Evolutionary conservation across 2,113 vertebrate genomes (phyloP).

Genomic region (Carettochelys insculpta): DNA sequence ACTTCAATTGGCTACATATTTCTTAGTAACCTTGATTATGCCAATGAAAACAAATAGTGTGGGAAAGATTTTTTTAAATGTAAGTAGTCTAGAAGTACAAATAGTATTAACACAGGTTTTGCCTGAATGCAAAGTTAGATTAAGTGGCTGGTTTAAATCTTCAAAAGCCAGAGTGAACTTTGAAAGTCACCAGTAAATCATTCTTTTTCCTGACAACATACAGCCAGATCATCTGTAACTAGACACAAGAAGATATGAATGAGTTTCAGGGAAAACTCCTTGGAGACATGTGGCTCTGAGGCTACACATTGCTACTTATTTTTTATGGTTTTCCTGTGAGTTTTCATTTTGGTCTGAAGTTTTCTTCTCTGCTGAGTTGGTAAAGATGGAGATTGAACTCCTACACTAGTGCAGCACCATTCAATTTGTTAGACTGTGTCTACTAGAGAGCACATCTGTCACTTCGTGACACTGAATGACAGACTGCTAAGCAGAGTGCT

Average conservation of each 20-base stretch:
- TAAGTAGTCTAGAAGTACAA: constrained; percentile 33
- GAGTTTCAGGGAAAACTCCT: neutral
- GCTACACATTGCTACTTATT: neutral
- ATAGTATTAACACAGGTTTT: constrained; percentile 34
- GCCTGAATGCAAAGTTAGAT: neutral
- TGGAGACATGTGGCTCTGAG: neutral
- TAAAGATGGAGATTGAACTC: neutral
- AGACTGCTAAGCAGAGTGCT: neutral
- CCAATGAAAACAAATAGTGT: constrained; percentile 65
- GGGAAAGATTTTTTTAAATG: constrained; percentile 51
- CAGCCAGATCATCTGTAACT: neutral
- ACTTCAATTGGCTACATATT: constrained; percentile 8
- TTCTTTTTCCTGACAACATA: neutral
- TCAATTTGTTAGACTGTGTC: neutral
- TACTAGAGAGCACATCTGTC: neutral
- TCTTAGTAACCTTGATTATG: constrained; percentile 27
- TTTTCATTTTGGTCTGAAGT: neutral
- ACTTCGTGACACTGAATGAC: neutral
- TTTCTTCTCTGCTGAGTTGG: constrained; percentile 14
- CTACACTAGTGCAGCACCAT: neutral
- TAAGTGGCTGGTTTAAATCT: constrained; percentile 32
- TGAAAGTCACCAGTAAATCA: neutral
- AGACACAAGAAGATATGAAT: neutral
- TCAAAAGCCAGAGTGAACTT: neutral
- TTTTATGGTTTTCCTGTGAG: neutral